phyloP scores from a whole-genome alignment of 2,888 invertebrate genomes.

The Drosophila paramelanica region DNA sequence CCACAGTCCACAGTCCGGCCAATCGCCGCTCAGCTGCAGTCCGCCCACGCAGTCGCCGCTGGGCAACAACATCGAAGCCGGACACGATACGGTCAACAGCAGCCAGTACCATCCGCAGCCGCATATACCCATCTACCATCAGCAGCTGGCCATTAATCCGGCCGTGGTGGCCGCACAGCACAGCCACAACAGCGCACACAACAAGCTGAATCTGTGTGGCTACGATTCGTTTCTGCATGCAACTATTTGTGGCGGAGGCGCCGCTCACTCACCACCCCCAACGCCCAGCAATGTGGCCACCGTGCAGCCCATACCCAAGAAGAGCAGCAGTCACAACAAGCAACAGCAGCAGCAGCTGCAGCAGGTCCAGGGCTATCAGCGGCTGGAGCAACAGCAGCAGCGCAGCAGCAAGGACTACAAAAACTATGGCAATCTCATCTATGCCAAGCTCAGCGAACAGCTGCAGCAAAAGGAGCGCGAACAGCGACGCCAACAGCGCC shows the following conservation, averaged over 20 bases:
- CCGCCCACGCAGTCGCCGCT: conserved; percentile 77
- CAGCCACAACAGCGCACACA: conserved; percentile 81
- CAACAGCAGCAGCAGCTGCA: conserved; percentile 38
- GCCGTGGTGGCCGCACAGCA: conserved; percentile 86
- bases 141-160: conserved; percentile 87
- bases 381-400: conserved; percentile 81
- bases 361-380: conserved; percentile 36
- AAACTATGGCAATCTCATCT: conserved; percentile 84
- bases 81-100: conserved; percentile 60
- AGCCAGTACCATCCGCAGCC: conserved; percentile 79
- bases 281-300: conserved; percentile 80
- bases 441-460: conserved; percentile 84
- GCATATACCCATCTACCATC: conserved; percentile 87
- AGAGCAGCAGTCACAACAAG: conserved; percentile 37
- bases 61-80: conserved; percentile 56
- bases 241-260: conserved; percentile 86
- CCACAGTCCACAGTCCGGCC: conserved; percentile 72
- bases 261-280: conserved; percentile 76
- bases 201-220: conserved; percentile 85
- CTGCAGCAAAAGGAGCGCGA: conserved; percentile 80
- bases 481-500: conserved; percentile 71
- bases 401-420: conserved; percentile 82
- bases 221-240: conserved; percentile 89
- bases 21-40: conserved; percentile 80
- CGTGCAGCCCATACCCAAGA: conserved; percentile 83